Base-by-base conservation (phyloP, 2,113 vertebrate genomes). In the Brachirus orientalis region DNA sequence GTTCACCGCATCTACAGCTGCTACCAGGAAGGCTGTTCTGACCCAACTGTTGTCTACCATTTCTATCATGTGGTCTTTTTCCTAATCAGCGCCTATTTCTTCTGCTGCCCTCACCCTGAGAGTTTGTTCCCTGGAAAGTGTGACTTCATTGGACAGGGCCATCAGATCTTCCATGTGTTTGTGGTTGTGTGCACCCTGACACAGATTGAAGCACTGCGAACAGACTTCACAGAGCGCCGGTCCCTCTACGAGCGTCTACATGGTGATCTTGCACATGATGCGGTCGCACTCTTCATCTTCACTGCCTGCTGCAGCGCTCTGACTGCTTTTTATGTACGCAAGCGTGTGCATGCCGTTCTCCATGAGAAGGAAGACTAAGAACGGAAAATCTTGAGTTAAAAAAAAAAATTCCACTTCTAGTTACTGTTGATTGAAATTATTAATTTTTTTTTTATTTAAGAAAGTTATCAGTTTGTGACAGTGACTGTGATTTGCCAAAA, bases 161-260 rank as follows among this genome's bases (percentile, higher is more conserved):
- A 99, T 83, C 97, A 99, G 89, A 93, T 98, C 65, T 99, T 99
- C 45, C 97, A 99, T 0, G 90, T 96, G 53, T 95, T 94, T 60
- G 88, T 99, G 87, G 94, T 97, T 19, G 90, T 96, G 35, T 97
- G 96, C 91, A 98, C 96, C 0, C 86, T 99, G 86, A 93, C 92
- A 35, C 97, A 99, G 94, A 90, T 99, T 1, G 96, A 98, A 86
- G 97, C 95, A 0, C 92, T 98, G 89, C 92, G 94, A 1, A 80
- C 95, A 71, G 97, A 99, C 91, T 99, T 95, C 0, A 86, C 90
- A n/a, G 86, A 90, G 82, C 90, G 96, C 75, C 84, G 93, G 4
- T 61, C 87, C 28, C 89, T 97, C 66, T 98, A 97, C 3, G 93
- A 96, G 56, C 51, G 86, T 1, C 93, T 98, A 1, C 96, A 98